Evolutionary conservation across 30 jellyfish, hydroid and myxozoan species (phyloP), one percentile per base, ranked within the genome.

Genomic region (Hydractinia echinata): DNA sequence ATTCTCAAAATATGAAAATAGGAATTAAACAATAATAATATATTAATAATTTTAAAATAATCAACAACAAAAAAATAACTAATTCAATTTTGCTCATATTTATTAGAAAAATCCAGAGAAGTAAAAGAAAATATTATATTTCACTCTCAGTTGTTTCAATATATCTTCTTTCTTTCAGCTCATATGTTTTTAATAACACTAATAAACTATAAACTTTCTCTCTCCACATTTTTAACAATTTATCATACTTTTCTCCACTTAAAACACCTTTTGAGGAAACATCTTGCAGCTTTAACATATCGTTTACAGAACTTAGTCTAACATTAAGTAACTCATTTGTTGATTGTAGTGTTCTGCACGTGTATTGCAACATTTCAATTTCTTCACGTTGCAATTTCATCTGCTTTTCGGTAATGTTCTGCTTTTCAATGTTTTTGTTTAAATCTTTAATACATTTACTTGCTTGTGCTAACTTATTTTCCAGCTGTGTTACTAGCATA

Each of bases 201-300:
- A 77, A 49, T 54, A 77, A 60, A 61, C 85, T 77, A 61, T 77
- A 77, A 77, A 77, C 85, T 30, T 77, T 77, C 9, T 77, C 51
- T 53, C 85, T 56, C 85, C 85, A 77, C 16, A 77, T 51, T 13
- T 61, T 77, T 49, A 77, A 52, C 8, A 77, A 51, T 60, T 77
- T 77, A 20, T 55, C 55, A 11, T 77, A 52, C 21, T 60, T 48
- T 6, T 56, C 21, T 64, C 39, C 39, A 64, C 39, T 51, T 15
- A 49, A 77, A 15, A 55, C 85, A 5, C 61, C 67, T 18, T 56
- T 61, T 51, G 60, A 53, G 51, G 61, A 10, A 7, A 14, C 51
- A 30, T 77, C 85, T 44, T 77, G 85, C 73, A 77, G 44, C 6
- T 44, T 21, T 61, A 77, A 77, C 16, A 77, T 44, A 54, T 77